phyloP scores from a whole-genome alignment of 1,140 invertebrate genomes.

The Drosophila pachea region DNA sequence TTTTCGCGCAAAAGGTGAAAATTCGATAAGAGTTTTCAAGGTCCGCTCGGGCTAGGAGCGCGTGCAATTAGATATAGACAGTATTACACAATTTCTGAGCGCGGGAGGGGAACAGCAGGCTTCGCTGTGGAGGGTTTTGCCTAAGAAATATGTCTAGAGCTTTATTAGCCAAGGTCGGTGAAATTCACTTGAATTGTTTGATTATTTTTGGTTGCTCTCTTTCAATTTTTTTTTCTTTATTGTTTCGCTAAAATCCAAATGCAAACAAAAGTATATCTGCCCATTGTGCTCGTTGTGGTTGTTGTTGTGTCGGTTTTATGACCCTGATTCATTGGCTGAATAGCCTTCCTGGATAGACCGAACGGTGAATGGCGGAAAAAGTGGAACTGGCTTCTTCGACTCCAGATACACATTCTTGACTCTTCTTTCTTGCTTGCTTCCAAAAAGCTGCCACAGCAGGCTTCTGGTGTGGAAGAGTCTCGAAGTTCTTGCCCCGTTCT shows the following conservation, averaged over 20 bases:
- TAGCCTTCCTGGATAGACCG: slow-evolving; percentile 22
- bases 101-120: background rate
- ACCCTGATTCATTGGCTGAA: slow-evolving; percentile 49
- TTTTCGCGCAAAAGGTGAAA: slow-evolving; percentile 73
- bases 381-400: too few species aligned
- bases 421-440: background rate
- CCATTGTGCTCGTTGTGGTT: too few species aligned
- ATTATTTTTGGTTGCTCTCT: slow-evolving; percentile 6
- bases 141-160: slow-evolving; percentile 18
- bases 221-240: slow-evolving; percentile 17
- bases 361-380: too few species aligned
- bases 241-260: slow-evolving; percentile 43
- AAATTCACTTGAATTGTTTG: slow-evolving; percentile 31
- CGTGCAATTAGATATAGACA: slow-evolving; percentile 36
- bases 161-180: slow-evolving; percentile 74
- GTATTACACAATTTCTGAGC: slow-evolving; percentile 56
- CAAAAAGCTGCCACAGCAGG: background rate
- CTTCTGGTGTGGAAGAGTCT: background rate
- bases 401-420: background rate
- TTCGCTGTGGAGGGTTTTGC: background rate
- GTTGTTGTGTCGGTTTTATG: slow-evolving; percentile 8
- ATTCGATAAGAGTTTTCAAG: slow-evolving; percentile 75
- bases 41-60: slow-evolving; percentile 36
- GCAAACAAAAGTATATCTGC: slow-evolving; percentile 21
- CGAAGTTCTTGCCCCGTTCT: slow-evolving; percentile 31